These are phyloP conservation scores for Phalacrocorax pelagicus DNA, from an alignment of 2,113 vertebrate species.

Conservation along the genomic window DNA sequence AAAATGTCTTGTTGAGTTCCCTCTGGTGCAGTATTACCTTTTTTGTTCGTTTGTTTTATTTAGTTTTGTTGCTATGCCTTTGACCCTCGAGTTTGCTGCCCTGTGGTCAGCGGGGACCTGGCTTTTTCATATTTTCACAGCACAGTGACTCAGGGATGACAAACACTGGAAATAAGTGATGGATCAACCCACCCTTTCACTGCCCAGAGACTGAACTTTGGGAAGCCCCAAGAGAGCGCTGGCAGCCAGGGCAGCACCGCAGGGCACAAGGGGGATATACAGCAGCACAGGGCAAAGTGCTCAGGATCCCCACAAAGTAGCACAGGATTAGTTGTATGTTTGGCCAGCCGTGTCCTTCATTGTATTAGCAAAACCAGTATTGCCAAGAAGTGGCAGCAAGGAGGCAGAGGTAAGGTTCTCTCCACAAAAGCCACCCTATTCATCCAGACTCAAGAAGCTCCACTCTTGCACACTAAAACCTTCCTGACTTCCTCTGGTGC, in stretches of 20 bases:
- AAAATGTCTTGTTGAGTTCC: not conserved
- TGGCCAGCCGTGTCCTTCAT: not conserved
- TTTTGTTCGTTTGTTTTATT: not conserved
- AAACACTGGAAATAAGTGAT: not conserved
- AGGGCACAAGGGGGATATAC: rapidly evolving
- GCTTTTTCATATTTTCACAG: not conserved
- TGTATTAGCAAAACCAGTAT: not conserved
- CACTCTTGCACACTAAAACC: not conserved
- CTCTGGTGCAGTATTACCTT: not conserved
- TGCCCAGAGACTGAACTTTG: not conserved
- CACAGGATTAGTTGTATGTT: not conserved
- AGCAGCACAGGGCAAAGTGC: not conserved
- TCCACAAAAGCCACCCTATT: not conserved
- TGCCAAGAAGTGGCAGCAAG: not conserved
- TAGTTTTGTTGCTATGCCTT: not conserved
- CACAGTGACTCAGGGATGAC: not conserved
- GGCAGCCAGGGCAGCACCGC: not conserved
- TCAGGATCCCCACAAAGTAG: not conserved
- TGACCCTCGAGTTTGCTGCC: not conserved
- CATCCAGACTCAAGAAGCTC: not conserved
- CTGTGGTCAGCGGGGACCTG: not conserved
- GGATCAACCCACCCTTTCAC: not conserved
- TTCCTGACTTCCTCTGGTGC: not conserved
- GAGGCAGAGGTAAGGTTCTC: not conserved
- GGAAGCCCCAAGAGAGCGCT: not conserved